These are phyloP conservation scores for Drosophila infuscata DNA, from an alignment of 2,888 invertebrate species.

Conservation along the genomic window DNA sequence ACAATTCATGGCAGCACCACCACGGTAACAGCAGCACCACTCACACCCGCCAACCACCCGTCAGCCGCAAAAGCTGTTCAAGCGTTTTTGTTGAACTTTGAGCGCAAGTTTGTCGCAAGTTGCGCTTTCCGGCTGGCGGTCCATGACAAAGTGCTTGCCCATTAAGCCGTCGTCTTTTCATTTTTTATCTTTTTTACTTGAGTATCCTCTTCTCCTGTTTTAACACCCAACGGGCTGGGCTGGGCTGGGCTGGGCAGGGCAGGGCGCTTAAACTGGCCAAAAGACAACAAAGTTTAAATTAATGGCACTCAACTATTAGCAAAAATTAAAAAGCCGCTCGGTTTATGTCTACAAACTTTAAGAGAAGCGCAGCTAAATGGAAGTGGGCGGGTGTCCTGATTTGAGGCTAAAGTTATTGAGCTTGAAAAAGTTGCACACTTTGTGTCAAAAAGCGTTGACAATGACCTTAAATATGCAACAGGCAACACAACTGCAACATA, in stretches of 20 bases:
- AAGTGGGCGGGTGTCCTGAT: not conserved
- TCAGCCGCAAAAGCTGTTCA: slow-evolving; percentile 51
- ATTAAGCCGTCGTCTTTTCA: slow-evolving; percentile 76
- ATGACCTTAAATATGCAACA: slow-evolving; percentile 58
- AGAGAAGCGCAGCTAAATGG: slow-evolving; percentile 5
- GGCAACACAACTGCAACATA: slow-evolving; percentile 25
- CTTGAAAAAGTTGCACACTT: slow-evolving; percentile 11
- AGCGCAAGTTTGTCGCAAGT: slow-evolving; percentile 63
- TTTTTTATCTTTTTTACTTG: slow-evolving; percentile 55
- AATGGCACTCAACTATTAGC: slow-evolving; percentile 80
- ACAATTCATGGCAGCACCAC: slow-evolving; percentile 70
- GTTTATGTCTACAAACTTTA: slow-evolving; percentile 67
- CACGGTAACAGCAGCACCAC: not conserved
- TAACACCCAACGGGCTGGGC: slow-evolving; percentile 29
- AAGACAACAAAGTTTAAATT: slow-evolving; percentile 77
- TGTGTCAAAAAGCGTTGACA: slow-evolving; percentile 51
- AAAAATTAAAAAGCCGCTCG: slow-evolving; percentile 76
- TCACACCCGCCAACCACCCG: not conserved
- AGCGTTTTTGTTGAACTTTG: slow-evolving; percentile 74
- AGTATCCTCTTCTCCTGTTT: slow-evolving; percentile 13
- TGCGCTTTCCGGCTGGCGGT: slow-evolving; percentile 68
- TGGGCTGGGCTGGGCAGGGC: not conserved
- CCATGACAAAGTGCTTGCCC: slow-evolving; percentile 74
- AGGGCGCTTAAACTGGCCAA: slow-evolving; percentile 37
- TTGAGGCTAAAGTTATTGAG: slow-evolving; percentile 15